A percentile compares a stretch with the other conserved stretches of the same genome.
Evolutionary conservation across 1,140 invertebrate genomes (phyloP).

Genomic region (Caenorhabditis inopinata): DNA sequence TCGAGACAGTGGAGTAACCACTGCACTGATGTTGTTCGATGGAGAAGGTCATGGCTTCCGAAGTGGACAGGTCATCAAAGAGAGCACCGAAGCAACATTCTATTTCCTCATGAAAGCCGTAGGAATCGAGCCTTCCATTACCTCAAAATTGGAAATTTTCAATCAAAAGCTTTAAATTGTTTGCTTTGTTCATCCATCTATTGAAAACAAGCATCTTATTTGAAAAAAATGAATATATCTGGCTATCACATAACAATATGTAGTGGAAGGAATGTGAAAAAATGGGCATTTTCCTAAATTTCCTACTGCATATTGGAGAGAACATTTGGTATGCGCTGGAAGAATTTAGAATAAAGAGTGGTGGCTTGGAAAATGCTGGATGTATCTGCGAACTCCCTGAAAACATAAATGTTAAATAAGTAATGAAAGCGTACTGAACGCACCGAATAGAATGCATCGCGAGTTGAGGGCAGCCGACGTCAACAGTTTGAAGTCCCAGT

Average conservation of each 20-base stretch:
- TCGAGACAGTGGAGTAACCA: constrained; percentile 31
- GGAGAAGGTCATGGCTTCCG: constrained; percentile 54
- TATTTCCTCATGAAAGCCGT: constrained; percentile 50
- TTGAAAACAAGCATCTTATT: no score
- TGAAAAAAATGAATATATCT: no score
- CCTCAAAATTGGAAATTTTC: neutral
- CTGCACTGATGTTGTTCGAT: constrained; percentile 43
- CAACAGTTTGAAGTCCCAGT: constrained; percentile 68
- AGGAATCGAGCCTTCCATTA: constrained; percentile 44
- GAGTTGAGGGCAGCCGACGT: constrained; percentile 68
- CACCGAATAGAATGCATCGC: constrained; percentile 69
- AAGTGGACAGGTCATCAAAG: constrained; percentile 36
- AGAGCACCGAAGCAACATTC: constrained; percentile 43
- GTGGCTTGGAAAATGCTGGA: constrained; percentile 55
- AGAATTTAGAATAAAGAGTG: constrained; percentile 39
- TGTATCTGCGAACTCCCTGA: constrained; percentile 68
- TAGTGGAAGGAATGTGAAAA: neutral
- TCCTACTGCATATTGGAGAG: neutral
- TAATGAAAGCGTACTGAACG: neutral
- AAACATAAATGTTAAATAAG: neutral
- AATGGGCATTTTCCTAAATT: neutral
- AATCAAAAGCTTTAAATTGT: neutral
- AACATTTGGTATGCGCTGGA: neutral
- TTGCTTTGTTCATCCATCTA: no score
- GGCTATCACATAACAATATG: neutral